A percentile compares a stretch with the other conserved stretches of the same genome.
Evolutionary conservation across 2,113 vertebrate genomes (phyloP).

Genomic region (Apeltes quadracus): DNA sequence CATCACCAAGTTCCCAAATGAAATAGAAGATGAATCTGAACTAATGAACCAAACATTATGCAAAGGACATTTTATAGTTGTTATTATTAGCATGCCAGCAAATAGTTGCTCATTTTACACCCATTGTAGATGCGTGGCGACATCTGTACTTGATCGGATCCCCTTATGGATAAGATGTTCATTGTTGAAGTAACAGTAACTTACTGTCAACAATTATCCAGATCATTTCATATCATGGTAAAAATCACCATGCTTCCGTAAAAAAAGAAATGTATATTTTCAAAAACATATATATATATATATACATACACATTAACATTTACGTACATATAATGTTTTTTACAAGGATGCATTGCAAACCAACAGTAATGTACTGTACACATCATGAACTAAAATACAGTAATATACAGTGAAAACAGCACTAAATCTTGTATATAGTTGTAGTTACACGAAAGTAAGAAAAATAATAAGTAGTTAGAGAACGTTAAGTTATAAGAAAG

Average conservation of each 20-base stretch:
- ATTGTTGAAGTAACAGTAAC: not conserved
- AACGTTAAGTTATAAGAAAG: too few relatives aligned
- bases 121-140: too few relatives aligned
- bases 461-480: not conserved
- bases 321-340: too few relatives aligned
- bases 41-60: not conserved
- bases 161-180: not conserved
- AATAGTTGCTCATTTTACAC: not conserved
- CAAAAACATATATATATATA: too few relatives aligned
- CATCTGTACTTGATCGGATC: constrained; percentile 25
- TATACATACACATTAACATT: not conserved
- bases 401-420: not conserved
- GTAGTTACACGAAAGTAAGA: not conserved
- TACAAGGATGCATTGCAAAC: too few relatives aligned
- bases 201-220: not conserved
- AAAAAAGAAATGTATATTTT: too few relatives aligned
- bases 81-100: not conserved
- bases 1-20: not conserved
- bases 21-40: not conserved
- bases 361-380: too few relatives aligned
- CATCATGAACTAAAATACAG: not conserved
- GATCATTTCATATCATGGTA: too few relatives aligned
- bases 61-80: not conserved
- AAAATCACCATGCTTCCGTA: too few relatives aligned
- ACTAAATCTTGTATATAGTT: not conserved